Evolutionary conservation across 1,140 invertebrate species (phyloP).

Genomic region (Rhagoletis pomonella): DNA sequence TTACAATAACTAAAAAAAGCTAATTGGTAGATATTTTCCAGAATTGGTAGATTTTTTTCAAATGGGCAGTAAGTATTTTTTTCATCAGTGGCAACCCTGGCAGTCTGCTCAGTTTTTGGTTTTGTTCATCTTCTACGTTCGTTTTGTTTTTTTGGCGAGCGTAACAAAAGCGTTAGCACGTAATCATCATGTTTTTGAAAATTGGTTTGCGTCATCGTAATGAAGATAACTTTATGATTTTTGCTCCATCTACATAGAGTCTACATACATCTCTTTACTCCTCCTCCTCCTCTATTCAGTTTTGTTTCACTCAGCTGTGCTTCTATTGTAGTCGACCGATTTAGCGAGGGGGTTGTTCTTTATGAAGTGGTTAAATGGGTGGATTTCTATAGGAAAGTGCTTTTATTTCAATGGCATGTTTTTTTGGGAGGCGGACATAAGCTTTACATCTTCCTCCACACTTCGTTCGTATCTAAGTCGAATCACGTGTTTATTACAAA

Average conservation of each 20-base stretch:
- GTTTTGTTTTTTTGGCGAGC: conserved; percentile 38
- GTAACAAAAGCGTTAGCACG: conserved; percentile 56
- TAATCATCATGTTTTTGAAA: conserved; percentile 54
- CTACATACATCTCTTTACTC: background rate
- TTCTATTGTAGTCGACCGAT: conserved; percentile 33
- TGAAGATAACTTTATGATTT: conserved; percentile 60
- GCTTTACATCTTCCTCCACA: background rate
- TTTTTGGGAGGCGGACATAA: background rate
- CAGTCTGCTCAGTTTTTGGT: background rate
- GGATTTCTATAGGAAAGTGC: background rate
- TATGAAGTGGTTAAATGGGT: conserved; percentile 30
- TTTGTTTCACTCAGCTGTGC: background rate
- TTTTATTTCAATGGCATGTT: too few species aligned
- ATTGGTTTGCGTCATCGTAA: conserved; percentile 59
- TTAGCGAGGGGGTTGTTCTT: conserved; percentile 28
- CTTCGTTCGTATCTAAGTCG: background rate
- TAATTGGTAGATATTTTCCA: too few species aligned
- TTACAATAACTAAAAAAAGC: too few species aligned
- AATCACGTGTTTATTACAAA: background rate
- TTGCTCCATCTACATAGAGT: background rate
- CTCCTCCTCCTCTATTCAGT: background rate
- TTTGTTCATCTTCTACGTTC: background rate
- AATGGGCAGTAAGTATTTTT: too few species aligned
- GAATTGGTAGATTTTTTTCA: too few species aligned
- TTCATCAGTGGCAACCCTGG: too few species aligned